Evolutionary conservation across 30 jellyfish, hydroid and myxozoan species (phyloP), one percentile per base, ranked within the genome.

Genomic region (Nemopilema nomurai): DNA sequence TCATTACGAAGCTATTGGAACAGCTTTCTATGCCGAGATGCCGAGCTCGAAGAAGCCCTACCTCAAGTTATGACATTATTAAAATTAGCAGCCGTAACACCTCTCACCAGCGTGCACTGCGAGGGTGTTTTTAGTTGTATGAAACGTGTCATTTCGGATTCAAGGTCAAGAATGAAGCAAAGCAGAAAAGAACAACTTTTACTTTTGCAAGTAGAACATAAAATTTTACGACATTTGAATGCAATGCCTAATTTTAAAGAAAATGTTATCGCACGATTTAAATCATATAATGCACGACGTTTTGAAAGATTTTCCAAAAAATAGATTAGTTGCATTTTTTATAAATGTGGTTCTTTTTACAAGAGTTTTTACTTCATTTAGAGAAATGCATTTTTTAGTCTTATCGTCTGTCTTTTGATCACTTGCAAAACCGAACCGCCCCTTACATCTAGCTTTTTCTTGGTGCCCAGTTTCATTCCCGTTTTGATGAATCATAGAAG

Each of bases 1-100:
- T 25, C 50, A 8, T 28, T 83, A 83, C 49, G 91, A 83, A 27
- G 78, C 70, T 8, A 83, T 83, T 70, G 86, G 91, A 23, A 83
- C 77, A 16, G 78, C 53, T 24, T 52, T 78, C 57, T 50, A 83
- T 30, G 85, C 6, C 6, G 13, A 13, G 57, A 41, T 41, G 57
- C 57, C 57, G 57, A 41, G 57, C 57, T 41, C 57, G 85, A 70
- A 49, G 85, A 76, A 41, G 85, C 74, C 27, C 85, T 76, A 41
- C 85, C 85, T 9, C 85, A 52, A 52, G 85, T 71, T 41, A 76
- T 76, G 85, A 31, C 26, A 19, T 50, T 76, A 50, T 49, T 76
- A 57, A 50, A 76, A 49, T 19, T 76, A 41, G 85, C 85, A 21
- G 75, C 74, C 4, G 85, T 76, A n/a, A 76, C 85, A 52, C 81